Base-by-base conservation (phyloP, 2,888 invertebrate genomes). In the Drosophila helvetica region DNA sequence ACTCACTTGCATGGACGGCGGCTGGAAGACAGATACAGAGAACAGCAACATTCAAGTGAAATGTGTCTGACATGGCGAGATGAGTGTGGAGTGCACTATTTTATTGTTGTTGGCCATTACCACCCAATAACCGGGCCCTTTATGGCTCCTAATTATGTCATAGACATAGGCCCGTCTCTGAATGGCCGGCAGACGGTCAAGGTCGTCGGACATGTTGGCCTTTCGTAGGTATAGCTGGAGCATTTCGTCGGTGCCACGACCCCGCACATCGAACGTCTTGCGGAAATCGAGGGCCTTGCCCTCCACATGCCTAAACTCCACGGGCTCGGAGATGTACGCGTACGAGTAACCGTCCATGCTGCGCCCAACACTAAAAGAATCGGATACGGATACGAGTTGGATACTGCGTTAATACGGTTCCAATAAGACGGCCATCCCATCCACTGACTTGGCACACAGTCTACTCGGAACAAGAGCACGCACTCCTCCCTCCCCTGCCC, bases 121-220 rank as follows among this genome's bases (percentile, higher is more conserved):
- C 90, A 89, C 84, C 90, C 90, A 90, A 69, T 91, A 90, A 53
- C 90, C 90, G 17, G 91, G 91, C 48, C 64, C 75, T 65, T 90
- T 90, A 65, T 91, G 80, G 75, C 90, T 90, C 57, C 88, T 86
- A 51, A 90, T 85, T 72, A 90, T 90, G 77, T 90, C 91, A 71
- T 90, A 91, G 45, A 91, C 90, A 43, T 89, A 90, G 25, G 90
- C 83, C 30, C 89, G 82, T 47, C 90, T 74, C 73, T 90, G 88
- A 47, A 89, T 74, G 18, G 88, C 67, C 46, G 86, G 80, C 55
- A 90, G 64, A 10, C 73, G 73, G 45, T 89, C 84, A 42, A 90
- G 79, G 57, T 90, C 78, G 54, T 88, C 90, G 38, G 84, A 75
- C 9, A 89, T 58, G 4, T 90, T 85, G 5, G 90, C 90, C 71